Conservation (phyloP, 2,797 vertebrate species). For the Margarornis squamiger region DNA sequence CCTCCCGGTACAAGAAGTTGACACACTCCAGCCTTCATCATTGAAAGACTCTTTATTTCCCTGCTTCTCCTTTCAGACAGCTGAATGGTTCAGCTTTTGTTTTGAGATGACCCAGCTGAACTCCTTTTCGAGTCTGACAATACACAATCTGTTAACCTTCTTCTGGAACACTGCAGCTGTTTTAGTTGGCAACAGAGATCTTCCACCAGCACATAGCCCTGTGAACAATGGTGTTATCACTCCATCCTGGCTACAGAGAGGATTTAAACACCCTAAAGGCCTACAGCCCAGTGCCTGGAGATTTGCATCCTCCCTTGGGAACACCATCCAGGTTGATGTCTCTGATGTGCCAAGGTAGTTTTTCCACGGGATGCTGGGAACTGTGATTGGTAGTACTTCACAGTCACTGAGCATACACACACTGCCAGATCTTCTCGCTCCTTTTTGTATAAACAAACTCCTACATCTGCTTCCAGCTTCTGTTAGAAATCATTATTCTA, state of each 20-base stretch:
- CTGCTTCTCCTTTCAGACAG: background rate
- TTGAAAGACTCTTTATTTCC: background rate
- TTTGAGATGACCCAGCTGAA: background rate
- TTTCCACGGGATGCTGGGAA: background rate
- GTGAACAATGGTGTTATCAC: rapidly evolving
- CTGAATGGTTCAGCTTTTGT: background rate
- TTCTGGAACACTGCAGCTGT: no score
- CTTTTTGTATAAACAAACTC: background rate
- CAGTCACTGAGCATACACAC: rapidly evolving
- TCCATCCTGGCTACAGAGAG: no score
- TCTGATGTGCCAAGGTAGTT: background rate
- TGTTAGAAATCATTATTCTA: background rate
- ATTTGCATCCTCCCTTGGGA: background rate
- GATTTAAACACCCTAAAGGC: rapidly evolving
- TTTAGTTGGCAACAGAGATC: background rate
- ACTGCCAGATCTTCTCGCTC: background rate
- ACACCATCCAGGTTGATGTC: no score
- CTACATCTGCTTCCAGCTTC: background rate
- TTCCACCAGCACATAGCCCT: rapidly evolving
- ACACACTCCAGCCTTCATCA: background rate
- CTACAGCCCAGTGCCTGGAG: background rate
- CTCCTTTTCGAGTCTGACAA: background rate
- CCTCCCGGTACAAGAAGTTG: background rate
- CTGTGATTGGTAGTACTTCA: background rate
- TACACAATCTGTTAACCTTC: background rate